Percentiles rank a stretch among this genome's conserved stretches.
phyloP scores from a whole-genome alignment of 2,888 invertebrate species.

The Spisula subtruncata region DNA sequence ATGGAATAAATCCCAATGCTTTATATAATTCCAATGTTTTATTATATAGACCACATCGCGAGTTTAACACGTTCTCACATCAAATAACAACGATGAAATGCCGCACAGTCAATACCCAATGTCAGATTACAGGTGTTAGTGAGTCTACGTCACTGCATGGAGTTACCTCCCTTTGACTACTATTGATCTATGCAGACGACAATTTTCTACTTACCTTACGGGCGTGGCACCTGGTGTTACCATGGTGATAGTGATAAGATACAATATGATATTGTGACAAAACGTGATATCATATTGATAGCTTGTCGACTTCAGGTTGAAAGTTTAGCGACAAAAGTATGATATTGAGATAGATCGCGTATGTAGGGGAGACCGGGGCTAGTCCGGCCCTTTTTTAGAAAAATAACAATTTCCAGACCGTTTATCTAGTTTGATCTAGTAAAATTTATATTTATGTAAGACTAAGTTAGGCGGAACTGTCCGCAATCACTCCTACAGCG shows the following conservation, averaged over 20 bases:
- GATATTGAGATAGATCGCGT: no score
- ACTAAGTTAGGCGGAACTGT: no score
- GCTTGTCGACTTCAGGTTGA: no score
- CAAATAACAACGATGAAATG: constrained; percentile 23
- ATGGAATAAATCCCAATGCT: neutral
- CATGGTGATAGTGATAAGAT: neutral
- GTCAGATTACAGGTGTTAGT: constrained; percentile 48
- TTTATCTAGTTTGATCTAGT: no score
- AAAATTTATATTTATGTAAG: no score
- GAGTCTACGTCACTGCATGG: constrained; percentile 30
- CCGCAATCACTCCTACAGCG: no score
- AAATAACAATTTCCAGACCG: no score
- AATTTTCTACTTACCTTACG: neutral
- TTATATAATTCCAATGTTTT: constrained; percentile 14
- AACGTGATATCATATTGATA: no score
- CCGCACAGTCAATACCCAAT: neutral
- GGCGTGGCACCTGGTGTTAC: constrained; percentile 34
- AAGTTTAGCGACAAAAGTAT: no score
- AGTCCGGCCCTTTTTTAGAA: no score
- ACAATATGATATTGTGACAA: no score
- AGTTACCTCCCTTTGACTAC: constrained; percentile 29
- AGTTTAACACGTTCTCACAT: neutral
- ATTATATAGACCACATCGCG: neutral
- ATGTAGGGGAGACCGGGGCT: no score
- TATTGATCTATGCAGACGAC: constrained; percentile 44